Percentiles rank a stretch among this genome's conserved stretches.
These are phyloP conservation scores for Xanthorhoe designata DNA, from an alignment of 2,888 invertebrate species.

Conservation along the genomic window DNA sequence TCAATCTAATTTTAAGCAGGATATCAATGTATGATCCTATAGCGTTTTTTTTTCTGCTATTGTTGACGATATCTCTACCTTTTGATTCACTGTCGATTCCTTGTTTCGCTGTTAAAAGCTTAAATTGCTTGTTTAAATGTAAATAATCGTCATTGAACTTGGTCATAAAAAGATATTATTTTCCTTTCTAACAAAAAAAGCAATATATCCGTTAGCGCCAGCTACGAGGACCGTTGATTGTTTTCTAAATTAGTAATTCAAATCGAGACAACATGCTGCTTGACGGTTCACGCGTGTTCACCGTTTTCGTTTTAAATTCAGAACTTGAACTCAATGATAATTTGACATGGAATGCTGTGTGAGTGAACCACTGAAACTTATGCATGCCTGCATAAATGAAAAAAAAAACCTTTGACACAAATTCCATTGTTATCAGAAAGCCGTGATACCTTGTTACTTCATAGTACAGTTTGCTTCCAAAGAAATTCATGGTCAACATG, in stretches of 20 bases:
- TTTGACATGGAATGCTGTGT: slow-evolving; percentile 36
- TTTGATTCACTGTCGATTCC: background rate
- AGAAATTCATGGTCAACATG: background rate
- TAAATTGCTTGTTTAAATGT: background rate
- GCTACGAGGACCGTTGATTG: slow-evolving; percentile 47
- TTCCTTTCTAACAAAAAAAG: slow-evolving; percentile 13
- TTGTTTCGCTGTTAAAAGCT: background rate
- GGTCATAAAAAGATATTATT: slow-evolving; percentile 5
- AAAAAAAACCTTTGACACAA: slow-evolving; percentile 23
- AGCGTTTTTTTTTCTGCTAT: background rate
- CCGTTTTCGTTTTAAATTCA: slow-evolving; percentile 53
- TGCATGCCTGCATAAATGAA: slow-evolving; percentile 21
- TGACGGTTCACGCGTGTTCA: slow-evolving; percentile 41
- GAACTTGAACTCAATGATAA: slow-evolving; percentile 41
- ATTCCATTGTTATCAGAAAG: slow-evolving; percentile 29
- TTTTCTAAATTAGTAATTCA: slow-evolving; percentile 56
- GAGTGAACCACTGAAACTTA: slow-evolving; percentile 34
- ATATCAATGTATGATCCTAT: background rate
- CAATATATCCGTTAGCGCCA: slow-evolving; percentile 32
- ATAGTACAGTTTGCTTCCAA: background rate
- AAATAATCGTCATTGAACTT: slow-evolving; percentile 7
- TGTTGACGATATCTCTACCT: background rate
- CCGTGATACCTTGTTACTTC: slow-evolving; percentile 1
- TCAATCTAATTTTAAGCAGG: background rate
- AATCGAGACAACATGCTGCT: slow-evolving; percentile 45